Evolutionary conservation across 1,140 invertebrate genomes (phyloP).

Genomic region (Aphelenchoides avenae): DNA sequence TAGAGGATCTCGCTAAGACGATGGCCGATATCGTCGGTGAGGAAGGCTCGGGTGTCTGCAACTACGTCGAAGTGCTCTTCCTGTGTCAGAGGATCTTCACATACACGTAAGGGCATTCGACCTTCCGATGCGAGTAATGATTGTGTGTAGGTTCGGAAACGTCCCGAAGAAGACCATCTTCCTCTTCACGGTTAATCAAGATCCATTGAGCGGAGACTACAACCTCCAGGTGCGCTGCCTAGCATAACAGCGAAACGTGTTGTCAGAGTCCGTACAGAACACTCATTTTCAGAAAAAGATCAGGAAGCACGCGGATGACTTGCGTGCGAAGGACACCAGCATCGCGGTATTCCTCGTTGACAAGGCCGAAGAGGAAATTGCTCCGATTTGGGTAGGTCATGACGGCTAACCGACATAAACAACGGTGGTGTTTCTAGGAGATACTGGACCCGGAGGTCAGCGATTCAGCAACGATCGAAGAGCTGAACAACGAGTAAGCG

Average conservation of each 20-base stretch:
- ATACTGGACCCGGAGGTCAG: conserved; percentile 14
- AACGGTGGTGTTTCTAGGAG: conserved; percentile 1
- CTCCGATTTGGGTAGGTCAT: conserved; percentile 9
- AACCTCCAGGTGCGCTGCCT: conserved; percentile 16
- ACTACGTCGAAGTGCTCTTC: conserved; percentile 30
- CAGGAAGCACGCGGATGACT: conserved; percentile 13
- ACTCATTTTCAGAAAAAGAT: conserved; percentile 22
- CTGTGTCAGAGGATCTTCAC: conserved; percentile 23
- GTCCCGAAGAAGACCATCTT: conserved; percentile 19
- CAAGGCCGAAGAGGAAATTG: conserved; percentile 7
- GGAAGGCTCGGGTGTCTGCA: conserved; percentile 22
- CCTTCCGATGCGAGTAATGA: too few relatives aligned
- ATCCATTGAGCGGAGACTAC: conserved; percentile 6
- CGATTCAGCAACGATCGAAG: conserved; percentile 5
- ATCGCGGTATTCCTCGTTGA: conserved; percentile 25
- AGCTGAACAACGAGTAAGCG: conserved; percentile 12
- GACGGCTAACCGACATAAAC: background rate
- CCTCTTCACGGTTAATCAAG: conserved; percentile 20
- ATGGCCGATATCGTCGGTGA: conserved; percentile 1
- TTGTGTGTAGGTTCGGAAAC: too few relatives aligned
- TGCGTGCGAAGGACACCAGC: conserved; percentile 16
- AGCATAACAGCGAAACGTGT: conserved; percentile 6
- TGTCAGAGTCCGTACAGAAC: too few relatives aligned
- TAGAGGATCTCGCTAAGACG: background rate
- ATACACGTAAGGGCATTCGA: conserved; percentile 18